These are phyloP conservation scores for Natator depressus DNA, from an alignment of 2,113 vertebrate genomes.

Conservation along the genomic window DNA sequence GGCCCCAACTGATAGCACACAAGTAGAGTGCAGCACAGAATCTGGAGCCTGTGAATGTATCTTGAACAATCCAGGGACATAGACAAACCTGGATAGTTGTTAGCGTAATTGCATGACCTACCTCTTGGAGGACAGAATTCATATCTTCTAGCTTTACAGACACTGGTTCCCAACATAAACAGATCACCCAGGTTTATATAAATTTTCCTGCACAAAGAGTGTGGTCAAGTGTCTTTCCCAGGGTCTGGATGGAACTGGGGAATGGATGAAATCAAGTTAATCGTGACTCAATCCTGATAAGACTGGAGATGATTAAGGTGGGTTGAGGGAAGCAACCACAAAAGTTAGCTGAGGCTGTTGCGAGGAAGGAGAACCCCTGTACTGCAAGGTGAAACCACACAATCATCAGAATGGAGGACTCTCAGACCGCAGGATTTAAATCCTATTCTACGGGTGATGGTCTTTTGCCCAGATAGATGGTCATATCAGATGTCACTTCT, in stretches of 20 bases:
- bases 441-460: not conserved
- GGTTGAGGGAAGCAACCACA: not conserved
- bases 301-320: not conserved
- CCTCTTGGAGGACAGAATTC: not conserved
- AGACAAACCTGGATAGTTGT: not conserved
- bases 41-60: not conserved
- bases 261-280: not conserved
- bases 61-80: not conserved
- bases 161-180: not conserved
- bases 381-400: not conserved
- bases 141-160: not conserved
- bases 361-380: not conserved
- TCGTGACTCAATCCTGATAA: not conserved
- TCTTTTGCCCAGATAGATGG: not conserved
- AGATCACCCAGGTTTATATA: not conserved
- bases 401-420: not conserved
- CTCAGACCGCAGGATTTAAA: not conserved
- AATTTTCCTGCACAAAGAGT: not conserved
- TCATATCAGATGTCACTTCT: not conserved
- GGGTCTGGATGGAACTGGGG: not conserved
- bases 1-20: not conserved
- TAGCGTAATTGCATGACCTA: not conserved
- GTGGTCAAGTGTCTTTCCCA: not conserved
- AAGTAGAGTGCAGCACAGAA: not conserved
- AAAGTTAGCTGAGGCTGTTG: not conserved